These are phyloP conservation scores for Solenopsis invicta DNA, from an alignment of 1,140 invertebrate species.

Conservation along the genomic window DNA sequence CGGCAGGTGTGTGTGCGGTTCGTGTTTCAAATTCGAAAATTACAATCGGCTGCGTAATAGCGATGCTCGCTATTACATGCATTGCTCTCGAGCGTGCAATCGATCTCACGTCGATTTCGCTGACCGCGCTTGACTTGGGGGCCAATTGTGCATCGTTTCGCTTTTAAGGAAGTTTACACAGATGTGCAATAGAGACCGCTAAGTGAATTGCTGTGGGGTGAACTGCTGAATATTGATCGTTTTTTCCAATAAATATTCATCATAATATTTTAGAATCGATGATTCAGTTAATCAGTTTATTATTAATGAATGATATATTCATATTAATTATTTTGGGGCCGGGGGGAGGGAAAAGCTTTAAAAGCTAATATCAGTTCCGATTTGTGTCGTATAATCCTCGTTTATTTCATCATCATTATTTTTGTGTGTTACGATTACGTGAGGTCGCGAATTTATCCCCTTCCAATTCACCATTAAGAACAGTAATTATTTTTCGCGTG, in stretches of 20 bases:
- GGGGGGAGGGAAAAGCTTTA: not conserved
- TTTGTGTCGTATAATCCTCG: not conserved
- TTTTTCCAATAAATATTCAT: not conserved
- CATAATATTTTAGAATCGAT: not conserved
- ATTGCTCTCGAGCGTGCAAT: slow-evolving; percentile 26
- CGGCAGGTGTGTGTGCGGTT: slow-evolving; percentile 25
- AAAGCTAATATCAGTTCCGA: not conserved
- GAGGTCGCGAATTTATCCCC: not conserved
- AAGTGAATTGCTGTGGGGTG: not conserved
- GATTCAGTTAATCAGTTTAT: not conserved
- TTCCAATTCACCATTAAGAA: not conserved
- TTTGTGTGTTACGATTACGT: not conserved
- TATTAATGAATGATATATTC: too few species aligned
- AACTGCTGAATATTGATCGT: not conserved
- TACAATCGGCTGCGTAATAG: slow-evolving; percentile 39
- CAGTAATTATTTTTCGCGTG: slow-evolving; percentile 6
- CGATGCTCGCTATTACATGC: slow-evolving; percentile 35
- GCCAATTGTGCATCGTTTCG: slow-evolving; percentile 9
- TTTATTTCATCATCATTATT: slow-evolving; percentile 19
- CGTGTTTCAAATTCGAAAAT: slow-evolving; percentile 62
- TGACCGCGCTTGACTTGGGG: slow-evolving; percentile 34
- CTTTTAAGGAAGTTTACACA: slow-evolving; percentile 29
- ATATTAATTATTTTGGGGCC: not conserved
- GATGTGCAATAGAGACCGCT: not conserved
- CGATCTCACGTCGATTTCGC: slow-evolving; percentile 50